A percentile compares a stretch with the other conserved stretches of the same genome.
Conservation (phyloP, 2,113 vertebrate species). For the Corythornis vintsioides region DNA sequence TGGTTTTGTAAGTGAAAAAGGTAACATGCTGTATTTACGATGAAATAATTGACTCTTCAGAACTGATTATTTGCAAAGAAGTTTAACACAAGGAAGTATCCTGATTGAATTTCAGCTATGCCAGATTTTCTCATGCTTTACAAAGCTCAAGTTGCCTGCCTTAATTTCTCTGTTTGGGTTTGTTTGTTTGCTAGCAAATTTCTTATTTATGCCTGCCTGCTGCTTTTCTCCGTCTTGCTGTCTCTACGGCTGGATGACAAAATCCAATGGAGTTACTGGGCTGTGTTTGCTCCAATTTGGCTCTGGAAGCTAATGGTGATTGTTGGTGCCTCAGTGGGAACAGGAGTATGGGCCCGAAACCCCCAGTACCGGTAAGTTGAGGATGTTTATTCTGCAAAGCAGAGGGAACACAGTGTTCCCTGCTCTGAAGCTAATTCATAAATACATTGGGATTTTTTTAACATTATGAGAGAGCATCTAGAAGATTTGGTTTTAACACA, state of each 20-base stretch:
- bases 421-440: background rate
- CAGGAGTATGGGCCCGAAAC: constrained; percentile 96
- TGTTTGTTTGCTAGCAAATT: constrained; percentile 85
- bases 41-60: background rate
- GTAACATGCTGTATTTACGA: background rate
- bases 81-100: fast-evolving
- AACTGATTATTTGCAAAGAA: background rate
- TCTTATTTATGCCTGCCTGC: constrained; percentile 95
- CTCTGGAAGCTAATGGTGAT: constrained; percentile 98
- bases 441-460: background rate
- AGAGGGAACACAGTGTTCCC: background rate
- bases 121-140: background rate
- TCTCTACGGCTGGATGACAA: constrained; percentile 92
- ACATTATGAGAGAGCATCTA: background rate
- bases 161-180: background rate
- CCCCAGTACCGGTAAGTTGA: constrained; percentile 92
- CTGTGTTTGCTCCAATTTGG: constrained; percentile 97
- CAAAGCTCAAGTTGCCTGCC: background rate
- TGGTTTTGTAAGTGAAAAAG: background rate
- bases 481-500: background rate
- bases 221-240: constrained; percentile 96
- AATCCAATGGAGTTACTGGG: constrained; percentile 99
- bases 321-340: constrained; percentile 93
- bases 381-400: background rate
- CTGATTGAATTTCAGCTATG: background rate